Evolutionary conservation across 2,888 invertebrate species (phyloP).

Genomic region (Folsomia candida): DNA sequence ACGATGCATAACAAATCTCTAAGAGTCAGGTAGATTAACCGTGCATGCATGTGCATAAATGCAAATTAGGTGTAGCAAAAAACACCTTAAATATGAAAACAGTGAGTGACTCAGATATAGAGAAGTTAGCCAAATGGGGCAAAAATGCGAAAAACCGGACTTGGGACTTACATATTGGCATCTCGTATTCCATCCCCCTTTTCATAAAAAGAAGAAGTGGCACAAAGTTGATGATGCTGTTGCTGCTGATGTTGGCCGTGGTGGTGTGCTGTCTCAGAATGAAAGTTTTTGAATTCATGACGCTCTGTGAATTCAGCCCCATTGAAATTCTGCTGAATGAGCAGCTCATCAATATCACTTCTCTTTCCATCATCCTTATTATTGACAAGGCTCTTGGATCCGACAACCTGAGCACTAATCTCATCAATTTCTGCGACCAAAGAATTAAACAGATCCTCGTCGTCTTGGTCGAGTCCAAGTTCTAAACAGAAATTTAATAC

Average conservation of each 20-base stretch:
- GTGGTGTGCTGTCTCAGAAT: no score
- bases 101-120: not conserved
- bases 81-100: not conserved
- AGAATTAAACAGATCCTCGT: slow-evolving; percentile 43
- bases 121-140: not conserved
- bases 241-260: not conserved
- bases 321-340: slow-evolving; percentile 10
- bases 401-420: not conserved
- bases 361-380: slow-evolving; percentile 8
- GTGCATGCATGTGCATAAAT: no score
- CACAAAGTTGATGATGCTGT: slow-evolving; percentile 1
- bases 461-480: slow-evolving; percentile 48
- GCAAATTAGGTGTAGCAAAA: no score
- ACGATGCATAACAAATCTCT: not conserved
- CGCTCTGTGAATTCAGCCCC: slow-evolving; percentile 3
- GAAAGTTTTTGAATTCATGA: not conserved
- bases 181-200: not conserved
- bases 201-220: not conserved
- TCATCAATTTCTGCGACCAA: slow-evolving; percentile 40
- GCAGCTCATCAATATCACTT: not conserved
- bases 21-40: no score
- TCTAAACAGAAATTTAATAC: no score
- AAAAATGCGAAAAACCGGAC: slow-evolving; percentile 39
- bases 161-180: slow-evolving; percentile 38
- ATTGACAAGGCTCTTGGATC: slow-evolving; percentile 11